Evolutionary conservation across 2,113 vertebrate genomes (phyloP).

Genomic region (Aegypius monachus): DNA sequence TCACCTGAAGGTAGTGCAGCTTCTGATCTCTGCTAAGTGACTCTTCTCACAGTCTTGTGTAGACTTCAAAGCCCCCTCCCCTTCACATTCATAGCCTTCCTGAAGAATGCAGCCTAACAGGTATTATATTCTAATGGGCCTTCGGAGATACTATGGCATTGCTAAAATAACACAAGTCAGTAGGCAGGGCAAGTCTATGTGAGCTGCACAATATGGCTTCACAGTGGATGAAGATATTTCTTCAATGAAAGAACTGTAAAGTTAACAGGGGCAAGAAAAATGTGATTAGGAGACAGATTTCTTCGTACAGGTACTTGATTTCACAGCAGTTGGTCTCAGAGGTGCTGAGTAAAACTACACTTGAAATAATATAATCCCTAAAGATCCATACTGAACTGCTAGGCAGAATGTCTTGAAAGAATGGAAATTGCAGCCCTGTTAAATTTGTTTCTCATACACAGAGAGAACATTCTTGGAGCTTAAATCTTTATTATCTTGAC

Average conservation of each 20-base stretch:
- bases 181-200: background rate
- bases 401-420: conserved; percentile 11
- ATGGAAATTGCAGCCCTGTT: conserved; percentile 7
- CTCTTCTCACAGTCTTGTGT: background rate
- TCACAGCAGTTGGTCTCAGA: conserved; percentile 50
- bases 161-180: background rate
- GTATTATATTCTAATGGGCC: background rate
- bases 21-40: background rate
- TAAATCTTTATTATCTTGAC: conserved; percentile 17
- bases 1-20: background rate
- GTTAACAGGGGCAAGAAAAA: conserved; percentile 4
- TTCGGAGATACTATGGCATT: background rate
- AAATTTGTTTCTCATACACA: conserved; percentile 40
- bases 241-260: background rate
- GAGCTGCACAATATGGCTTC: background rate
- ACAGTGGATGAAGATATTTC: background rate
- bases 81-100: background rate
- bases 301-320: conserved; percentile 30
- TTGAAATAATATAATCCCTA: conserved; percentile 59
- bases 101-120: background rate
- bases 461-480: background rate
- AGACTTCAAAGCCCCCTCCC: background rate
- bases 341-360: conserved; percentile 45
- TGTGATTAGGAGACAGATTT: conserved; percentile 35
- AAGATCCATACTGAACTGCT: conserved; percentile 22